A percentile compares a stretch with the other conserved stretches of the same genome.
These are phyloP conservation scores for Poicephalus meyeri DNA, from an alignment of 2,113 vertebrate genomes.

Conservation along the genomic window DNA sequence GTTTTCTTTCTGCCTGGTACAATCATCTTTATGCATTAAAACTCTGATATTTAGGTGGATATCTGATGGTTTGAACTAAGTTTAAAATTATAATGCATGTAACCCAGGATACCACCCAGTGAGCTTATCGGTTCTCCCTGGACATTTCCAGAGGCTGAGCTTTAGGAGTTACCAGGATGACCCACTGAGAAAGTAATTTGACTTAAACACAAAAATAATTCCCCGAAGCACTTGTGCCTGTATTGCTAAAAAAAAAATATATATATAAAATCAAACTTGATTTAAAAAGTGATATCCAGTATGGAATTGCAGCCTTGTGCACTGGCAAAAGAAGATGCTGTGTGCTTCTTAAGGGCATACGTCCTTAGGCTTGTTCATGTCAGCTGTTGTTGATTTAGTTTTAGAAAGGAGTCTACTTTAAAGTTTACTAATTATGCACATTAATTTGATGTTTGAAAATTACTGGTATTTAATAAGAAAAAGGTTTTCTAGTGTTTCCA, in stretches of 20 bases:
- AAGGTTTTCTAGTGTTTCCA: neutral
- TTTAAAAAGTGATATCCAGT: neutral
- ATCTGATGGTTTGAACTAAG: neutral
- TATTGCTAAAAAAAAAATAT: neutral
- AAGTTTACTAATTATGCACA: neutral
- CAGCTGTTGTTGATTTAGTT: neutral
- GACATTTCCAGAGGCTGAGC: neutral
- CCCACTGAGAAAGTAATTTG: neutral
- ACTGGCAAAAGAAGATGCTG: neutral
- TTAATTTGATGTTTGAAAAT: neutral
- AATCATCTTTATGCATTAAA: neutral
- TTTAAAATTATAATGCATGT: neutral
- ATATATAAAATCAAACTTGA: neutral
- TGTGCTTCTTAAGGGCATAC: neutral
- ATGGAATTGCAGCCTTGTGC: neutral
- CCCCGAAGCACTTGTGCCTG: neutral
- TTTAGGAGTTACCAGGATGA: neutral
- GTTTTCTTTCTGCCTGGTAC: neutral
- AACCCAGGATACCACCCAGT: neutral
- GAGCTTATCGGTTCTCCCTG: rapidly evolving
- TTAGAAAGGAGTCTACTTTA: neutral
- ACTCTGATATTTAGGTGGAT: neutral
- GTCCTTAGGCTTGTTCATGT: neutral
- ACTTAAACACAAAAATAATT: neutral
- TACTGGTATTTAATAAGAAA: neutral